Percentiles rank a stretch among this genome's conserved stretches.
These are phyloP conservation scores for Etia nguti DNA, from an alignment of 2,113 vertebrate genomes.

Conservation along the genomic window DNA sequence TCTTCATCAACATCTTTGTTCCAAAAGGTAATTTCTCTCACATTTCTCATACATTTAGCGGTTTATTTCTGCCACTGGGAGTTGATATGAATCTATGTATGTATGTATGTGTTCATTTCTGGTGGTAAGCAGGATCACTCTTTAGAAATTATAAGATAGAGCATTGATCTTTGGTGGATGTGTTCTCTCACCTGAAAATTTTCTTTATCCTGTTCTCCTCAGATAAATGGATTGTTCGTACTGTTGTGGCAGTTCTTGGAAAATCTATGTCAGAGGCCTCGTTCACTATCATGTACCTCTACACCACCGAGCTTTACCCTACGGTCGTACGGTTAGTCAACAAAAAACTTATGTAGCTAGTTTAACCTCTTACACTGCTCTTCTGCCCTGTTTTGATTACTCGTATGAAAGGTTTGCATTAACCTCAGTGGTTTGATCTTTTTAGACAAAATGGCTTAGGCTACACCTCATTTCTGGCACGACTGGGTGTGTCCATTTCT, in stretches of 20 bases:
- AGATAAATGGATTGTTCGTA: conserved; percentile 70
- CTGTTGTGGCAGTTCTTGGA: conserved; percentile 71
- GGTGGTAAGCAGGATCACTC: neutral
- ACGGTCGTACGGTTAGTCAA: conserved; percentile 81
- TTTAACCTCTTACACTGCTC: neutral
- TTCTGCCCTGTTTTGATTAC: neutral
- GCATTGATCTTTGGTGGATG: neutral
- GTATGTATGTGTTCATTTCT: neutral
- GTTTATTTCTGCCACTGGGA: neutral
- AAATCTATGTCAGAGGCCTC: conserved; percentile 84
- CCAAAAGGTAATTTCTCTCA: conserved; percentile 60
- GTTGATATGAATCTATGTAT: neutral
- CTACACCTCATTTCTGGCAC: conserved; percentile 72
- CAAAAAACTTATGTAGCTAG: neutral
- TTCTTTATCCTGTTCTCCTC: neutral
- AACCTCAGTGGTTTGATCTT: neutral
- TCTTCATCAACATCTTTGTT: conserved; percentile 73
- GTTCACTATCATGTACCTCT: conserved; percentile 80
- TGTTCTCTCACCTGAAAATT: neutral
- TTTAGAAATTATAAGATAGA: neutral
- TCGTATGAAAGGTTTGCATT: neutral
- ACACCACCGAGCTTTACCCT: conserved; percentile 84
- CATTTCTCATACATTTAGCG: neutral
- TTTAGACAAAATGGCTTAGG: conserved; percentile 83
- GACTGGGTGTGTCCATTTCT: conserved; percentile 78